phyloP scores from a whole-genome alignment of 2,888 invertebrate genomes.

The Epirrhoe tristata region DNA sequence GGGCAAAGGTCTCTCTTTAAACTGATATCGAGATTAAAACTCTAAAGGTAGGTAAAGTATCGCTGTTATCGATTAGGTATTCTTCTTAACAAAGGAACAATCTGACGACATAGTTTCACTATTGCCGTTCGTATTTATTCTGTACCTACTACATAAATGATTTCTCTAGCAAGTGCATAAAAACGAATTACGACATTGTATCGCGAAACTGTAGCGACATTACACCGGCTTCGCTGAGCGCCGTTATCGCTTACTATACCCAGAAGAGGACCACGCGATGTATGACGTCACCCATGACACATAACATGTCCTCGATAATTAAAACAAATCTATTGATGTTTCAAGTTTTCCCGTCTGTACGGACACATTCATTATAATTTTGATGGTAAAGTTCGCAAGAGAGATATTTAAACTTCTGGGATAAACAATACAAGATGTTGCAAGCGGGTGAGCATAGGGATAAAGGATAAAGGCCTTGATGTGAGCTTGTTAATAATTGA shows the following conservation, averaged over 20 bases:
- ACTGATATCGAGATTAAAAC: too few species aligned
- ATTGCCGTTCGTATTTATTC: neutral
- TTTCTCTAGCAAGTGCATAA: neutral
- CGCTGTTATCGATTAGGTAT: neutral
- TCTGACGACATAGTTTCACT: neutral
- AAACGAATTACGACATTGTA: neutral
- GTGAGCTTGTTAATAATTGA: neutral
- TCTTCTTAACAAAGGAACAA: neutral
- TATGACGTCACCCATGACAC: slow-evolving; percentile 23
- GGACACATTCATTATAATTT: neutral
- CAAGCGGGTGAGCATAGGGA: too few species aligned
- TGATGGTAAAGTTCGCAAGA: neutral
- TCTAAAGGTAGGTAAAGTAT: neutral
- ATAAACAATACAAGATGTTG: too few species aligned
- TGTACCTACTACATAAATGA: neutral
- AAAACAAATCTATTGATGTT: neutral
- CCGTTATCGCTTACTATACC: neutral
- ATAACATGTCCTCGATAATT: slow-evolving; percentile 1
- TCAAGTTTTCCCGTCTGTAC: neutral
- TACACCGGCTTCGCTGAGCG: neutral
- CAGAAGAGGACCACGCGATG: slow-evolving; percentile 12
- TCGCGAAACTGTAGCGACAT: neutral
- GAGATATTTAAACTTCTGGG: too few species aligned
- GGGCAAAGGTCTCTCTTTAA: too few species aligned
- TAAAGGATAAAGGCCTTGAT: neutral